Evolutionary conservation across 2,113 vertebrate genomes (phyloP), one percentile per base, ranked within the genome.

Genomic region (Myrmecophaga tridactyla): DNA sequence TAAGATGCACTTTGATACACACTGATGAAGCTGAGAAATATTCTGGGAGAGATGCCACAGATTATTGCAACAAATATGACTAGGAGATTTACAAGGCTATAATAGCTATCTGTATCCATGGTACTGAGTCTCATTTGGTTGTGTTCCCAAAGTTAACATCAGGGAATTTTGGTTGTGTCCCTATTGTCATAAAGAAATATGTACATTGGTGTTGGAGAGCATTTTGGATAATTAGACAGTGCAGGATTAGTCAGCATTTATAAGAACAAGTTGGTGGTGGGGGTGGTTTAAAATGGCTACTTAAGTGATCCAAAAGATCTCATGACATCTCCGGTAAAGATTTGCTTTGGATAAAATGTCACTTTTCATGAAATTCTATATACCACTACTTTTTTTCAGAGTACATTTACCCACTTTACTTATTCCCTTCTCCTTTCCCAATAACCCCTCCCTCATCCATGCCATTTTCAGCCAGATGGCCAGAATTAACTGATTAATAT

Each of bases 101-200:
- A 69, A 86, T 95, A 63, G 69, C 43, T n/a, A 25, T 84, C 23
- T 9, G 51, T 93, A 90, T 51, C 39, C 70, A 69, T 29, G 92
- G 90, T 31, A 70, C 56, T n/a, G 17, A n/a, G 53, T 81, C 96
- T 92, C 90, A 94, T 92, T 96, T 95, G 43, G 75, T 93, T 92
- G 53, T 20, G 58, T 73, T 93, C 53, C 84, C 88, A 95, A 94
- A 97, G 87, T 89, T 92, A 93, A 89, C 58, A 51, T 87, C 48
- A 89, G 75, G 36, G 70, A 91, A 89, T 95, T 91, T 80, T 6
- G 75, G 39, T 63, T 96, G 67, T 67, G 12, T 31, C 29, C 31
- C 73, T 90, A 72, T 70, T 43, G 39, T 94, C 82, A 90, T 46
- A 69, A 83, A 9, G 20, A 75, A 69, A 83, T 41, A 29, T 53